Conservation (phyloP, 2,888 invertebrate species). For the Heteromurus nitidus region DNA sequence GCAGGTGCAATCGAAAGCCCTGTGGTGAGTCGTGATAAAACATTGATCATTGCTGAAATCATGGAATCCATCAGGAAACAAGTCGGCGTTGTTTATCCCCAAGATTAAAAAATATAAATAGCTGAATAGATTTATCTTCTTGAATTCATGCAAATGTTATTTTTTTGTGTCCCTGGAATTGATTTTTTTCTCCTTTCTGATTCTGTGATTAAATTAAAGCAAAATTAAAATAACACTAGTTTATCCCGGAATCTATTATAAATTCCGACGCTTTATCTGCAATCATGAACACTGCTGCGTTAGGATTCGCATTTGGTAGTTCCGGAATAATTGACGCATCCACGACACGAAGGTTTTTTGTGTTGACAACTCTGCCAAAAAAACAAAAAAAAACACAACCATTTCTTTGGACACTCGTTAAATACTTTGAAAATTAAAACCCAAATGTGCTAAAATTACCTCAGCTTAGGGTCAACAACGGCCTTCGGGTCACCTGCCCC, state of each 20-base stretch:
- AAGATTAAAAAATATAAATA: no score
- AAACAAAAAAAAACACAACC: neutral
- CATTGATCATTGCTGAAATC: conserved; percentile 83
- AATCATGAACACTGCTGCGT: conserved; percentile 28
- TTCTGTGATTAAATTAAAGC: no score
- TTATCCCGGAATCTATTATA: neutral
- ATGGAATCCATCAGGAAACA: conserved; percentile 84
- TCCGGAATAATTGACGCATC: conserved; percentile 48
- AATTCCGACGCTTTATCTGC: conserved; percentile 18
- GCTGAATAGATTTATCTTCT: no score
- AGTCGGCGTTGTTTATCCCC: conserved; percentile 80
- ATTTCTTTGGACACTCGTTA: neutral
- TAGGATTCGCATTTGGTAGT: conserved; percentile 31
- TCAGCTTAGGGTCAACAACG: conserved; percentile 62
- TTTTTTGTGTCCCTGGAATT: no score
- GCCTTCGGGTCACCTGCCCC: conserved; percentile 42
- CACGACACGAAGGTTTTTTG: conserved; percentile 27
- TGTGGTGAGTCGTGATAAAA: conserved; percentile 82
- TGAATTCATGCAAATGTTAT: no score
- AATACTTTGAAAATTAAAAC: neutral
- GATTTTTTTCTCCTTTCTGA: no score
- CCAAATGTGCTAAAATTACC: conserved; percentile 20
- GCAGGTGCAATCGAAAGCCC: conserved; percentile 83
- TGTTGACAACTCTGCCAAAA: conserved; percentile 8
- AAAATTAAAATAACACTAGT: no score